phyloP scores from a whole-genome alignment of 92 coral and sea anemone species.

The Micromussa lordhowensis region DNA sequence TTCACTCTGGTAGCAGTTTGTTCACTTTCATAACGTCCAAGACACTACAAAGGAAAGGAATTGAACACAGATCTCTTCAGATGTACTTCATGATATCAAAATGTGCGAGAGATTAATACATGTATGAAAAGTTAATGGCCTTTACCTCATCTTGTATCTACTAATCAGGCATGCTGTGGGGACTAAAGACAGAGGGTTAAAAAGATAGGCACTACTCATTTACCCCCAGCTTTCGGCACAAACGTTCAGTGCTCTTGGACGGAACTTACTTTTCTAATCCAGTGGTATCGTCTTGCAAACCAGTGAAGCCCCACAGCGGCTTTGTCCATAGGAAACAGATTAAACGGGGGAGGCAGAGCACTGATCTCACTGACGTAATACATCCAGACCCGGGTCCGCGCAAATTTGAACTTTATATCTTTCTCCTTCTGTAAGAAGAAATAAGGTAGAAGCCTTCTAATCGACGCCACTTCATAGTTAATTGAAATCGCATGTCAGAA shows the following conservation, averaged over 20 bases:
- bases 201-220: too few relatives aligned
- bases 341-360: slow-evolving; percentile 79
- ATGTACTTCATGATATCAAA: not conserved
- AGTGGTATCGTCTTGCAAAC: slow-evolving; percentile 23
- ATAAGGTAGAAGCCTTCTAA: not conserved
- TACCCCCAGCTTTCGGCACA: not conserved
- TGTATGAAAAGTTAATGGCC: not conserved
- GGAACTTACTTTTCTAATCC: slow-evolving; percentile 10
- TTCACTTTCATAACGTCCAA: not conserved
- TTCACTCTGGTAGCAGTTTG: not conserved
- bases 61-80: too few relatives aligned
- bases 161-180: too few relatives aligned
- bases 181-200: not conserved
- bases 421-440: slow-evolving; percentile 67
- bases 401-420: slow-evolving; percentile 81
- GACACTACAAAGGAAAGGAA: slow-evolving; percentile 21
- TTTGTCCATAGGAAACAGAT: slow-evolving; percentile 73
- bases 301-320: not conserved
- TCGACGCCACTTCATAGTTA: too few relatives aligned
- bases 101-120: not conserved
- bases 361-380: slow-evolving; percentile 84
- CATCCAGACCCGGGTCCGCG: slow-evolving; percentile 86
- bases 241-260: not conserved
- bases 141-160: too few relatives aligned
- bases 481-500: too few relatives aligned